Conservation (phyloP, 2,797 vertebrate species). For the Dermochelys coriacea region DNA sequence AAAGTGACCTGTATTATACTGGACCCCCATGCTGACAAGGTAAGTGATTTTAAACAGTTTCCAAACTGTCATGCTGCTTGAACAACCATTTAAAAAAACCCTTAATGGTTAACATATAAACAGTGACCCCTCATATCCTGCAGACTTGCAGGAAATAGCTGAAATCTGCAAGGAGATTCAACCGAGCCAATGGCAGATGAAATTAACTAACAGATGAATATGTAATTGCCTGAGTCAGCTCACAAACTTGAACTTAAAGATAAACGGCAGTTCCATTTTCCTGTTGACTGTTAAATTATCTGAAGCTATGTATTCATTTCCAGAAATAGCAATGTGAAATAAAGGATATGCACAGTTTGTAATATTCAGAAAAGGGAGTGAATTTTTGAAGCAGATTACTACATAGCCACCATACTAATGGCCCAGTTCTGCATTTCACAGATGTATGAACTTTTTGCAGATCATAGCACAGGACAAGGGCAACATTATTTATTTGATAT, state of each 20-base stretch:
- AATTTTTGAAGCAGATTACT: slow-evolving; percentile 33
- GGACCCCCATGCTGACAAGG: background rate
- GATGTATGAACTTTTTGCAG: slow-evolving; percentile 31
- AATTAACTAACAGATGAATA: slow-evolving; percentile 73
- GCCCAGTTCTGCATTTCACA: background rate
- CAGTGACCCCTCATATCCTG: slow-evolving; percentile 65
- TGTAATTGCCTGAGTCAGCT: slow-evolving; percentile 72
- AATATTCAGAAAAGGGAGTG: slow-evolving; percentile 36
- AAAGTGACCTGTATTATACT: background rate
- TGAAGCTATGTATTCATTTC: slow-evolving; percentile 56
- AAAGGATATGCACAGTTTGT: slow-evolving; percentile 7
- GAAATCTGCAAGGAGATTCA: slow-evolving; percentile 74
- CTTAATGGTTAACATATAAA: slow-evolving; percentile 71
- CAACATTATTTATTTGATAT: slow-evolving; percentile 28
- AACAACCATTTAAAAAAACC: slow-evolving; percentile 37
- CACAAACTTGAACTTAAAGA: slow-evolving; percentile 75
- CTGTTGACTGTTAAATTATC: slow-evolving; percentile 74
- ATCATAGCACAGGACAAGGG: slow-evolving; percentile 25
- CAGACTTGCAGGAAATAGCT: slow-evolving; percentile 69
- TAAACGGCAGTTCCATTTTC: slow-evolving; percentile 75
- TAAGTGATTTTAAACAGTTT: background rate
- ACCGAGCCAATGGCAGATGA: slow-evolving; percentile 69
- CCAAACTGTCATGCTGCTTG: background rate
- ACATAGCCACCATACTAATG: background rate
- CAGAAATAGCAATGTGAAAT: slow-evolving; percentile 52